Percentiles rank a stretch among this genome's conserved stretches.
Evolutionary conservation across 2,888 invertebrate genomes (phyloP).

Genomic region (Amaurobius ferox): DNA sequence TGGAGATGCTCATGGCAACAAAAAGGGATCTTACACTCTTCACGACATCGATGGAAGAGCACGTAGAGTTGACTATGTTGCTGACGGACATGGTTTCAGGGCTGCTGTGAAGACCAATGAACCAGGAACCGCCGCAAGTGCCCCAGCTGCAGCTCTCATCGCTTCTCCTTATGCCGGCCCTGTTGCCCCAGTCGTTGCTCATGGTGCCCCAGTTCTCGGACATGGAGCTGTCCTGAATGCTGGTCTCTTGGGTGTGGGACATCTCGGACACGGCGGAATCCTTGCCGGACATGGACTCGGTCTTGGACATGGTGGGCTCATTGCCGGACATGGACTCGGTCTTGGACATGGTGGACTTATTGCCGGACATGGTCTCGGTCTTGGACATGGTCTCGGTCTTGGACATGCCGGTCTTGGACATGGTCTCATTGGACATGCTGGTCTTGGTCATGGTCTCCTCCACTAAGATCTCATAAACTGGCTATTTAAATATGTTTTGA

Average conservation of each 20-base stretch:
- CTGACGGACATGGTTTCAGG: slow-evolving; percentile 2
- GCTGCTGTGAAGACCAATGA: neutral
- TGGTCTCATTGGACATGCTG: no score
- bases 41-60: neutral
- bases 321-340: no score
- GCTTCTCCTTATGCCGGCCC: neutral
- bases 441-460: no score
- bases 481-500: no score
- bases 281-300: neutral
- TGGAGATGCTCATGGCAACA: slow-evolving; percentile 2
- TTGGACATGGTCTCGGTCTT: neutral
- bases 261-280: neutral
- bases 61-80: neutral
- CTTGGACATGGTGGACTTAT: neutral
- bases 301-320: neutral
- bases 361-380: neutral
- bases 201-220: neutral
- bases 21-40: neutral
- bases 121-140: neutral
- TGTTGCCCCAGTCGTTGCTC: neutral
- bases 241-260: neutral
- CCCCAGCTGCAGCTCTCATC: neutral
- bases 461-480: no score
- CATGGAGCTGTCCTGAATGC: neutral
- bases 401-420: slow-evolving; percentile 20